phyloP scores from a whole-genome alignment of 2,888 invertebrate species.

The Aproaerema taeniolella region DNA sequence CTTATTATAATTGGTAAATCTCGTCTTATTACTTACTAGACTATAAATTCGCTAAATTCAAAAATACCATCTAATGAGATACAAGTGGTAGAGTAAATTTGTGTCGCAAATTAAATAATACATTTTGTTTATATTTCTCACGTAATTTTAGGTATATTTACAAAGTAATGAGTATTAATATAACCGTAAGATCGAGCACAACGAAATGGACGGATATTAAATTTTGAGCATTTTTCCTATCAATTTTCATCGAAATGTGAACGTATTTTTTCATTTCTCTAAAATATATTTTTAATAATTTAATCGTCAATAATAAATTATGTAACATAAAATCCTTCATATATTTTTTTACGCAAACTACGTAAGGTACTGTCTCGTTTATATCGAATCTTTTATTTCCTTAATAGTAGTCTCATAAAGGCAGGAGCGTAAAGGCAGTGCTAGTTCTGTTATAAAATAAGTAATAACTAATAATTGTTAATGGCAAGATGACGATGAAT shows the following conservation, averaged over 20 bases:
- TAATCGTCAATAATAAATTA: no score
- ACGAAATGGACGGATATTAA: no score
- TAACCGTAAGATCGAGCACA: no score
- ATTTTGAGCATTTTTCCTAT: no score
- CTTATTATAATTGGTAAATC: constrained; percentile 74
- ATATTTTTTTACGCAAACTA: no score
- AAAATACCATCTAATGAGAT: constrained; percentile 76
- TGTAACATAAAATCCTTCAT: no score
- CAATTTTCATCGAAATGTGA: no score
- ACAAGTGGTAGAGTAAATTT: constrained; percentile 71
- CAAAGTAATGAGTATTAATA: constrained; percentile 68
- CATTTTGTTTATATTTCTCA: constrained; percentile 29
- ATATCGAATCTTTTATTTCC: neutral
- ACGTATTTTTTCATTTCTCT: no score
- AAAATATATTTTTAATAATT: no score
- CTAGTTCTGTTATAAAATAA: constrained; percentile 33
- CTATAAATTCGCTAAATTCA: constrained; percentile 76
- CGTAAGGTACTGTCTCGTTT: no score
- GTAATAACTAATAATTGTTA: constrained; percentile 26
- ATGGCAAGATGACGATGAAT: constrained; percentile 39
- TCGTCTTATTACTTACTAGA: constrained; percentile 51
- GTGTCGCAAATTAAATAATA: constrained; percentile 52
- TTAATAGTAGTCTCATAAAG: constrained; percentile 23
- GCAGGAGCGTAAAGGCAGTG: constrained; percentile 43
- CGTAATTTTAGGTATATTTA: constrained; percentile 48